Conservation (phyloP, 2,113 vertebrate genomes). For the Menidia beryllina region DNA sequence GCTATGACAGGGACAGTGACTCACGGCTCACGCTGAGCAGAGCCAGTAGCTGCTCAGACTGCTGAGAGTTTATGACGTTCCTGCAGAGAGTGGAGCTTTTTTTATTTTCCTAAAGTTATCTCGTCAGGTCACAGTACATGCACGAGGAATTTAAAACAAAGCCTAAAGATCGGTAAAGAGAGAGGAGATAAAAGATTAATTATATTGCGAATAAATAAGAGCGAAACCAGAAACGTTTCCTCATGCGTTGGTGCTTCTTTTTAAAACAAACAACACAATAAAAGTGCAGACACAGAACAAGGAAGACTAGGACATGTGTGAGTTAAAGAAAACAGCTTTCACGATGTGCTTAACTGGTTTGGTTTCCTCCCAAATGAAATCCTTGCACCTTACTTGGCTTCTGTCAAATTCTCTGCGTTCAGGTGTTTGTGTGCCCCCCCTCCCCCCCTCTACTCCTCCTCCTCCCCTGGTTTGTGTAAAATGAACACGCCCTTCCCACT, state of each 20-base stretch:
- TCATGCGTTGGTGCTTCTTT: background rate
- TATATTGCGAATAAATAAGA: background rate
- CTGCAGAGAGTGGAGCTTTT: background rate
- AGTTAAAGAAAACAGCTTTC: constrained; percentile 8
- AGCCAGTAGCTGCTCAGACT: background rate
- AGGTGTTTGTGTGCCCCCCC: too few species aligned
- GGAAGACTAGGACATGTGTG: background rate
- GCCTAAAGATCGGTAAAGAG: background rate
- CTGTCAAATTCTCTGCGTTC: background rate
- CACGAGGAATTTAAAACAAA: background rate
- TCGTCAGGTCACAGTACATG: background rate
- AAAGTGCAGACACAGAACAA: background rate
- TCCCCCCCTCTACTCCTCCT: too few species aligned
- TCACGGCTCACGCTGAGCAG: background rate
- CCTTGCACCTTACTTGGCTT: constrained; percentile 2
- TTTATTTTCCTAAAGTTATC: background rate
- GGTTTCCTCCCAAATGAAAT: constrained; percentile 21
- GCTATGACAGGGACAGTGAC: constrained; percentile 49
- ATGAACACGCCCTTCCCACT: background rate
- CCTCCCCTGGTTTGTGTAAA: background rate
- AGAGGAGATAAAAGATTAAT: background rate
- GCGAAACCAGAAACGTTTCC: background rate
- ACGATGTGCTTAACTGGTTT: constrained; percentile 38
- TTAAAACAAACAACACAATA: background rate
- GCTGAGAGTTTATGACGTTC: background rate